Evolutionary conservation across 2,113 vertebrate species (phyloP), one percentile per base, ranked within the genome.

Genomic region (Cromileptes altivelis): DNA sequence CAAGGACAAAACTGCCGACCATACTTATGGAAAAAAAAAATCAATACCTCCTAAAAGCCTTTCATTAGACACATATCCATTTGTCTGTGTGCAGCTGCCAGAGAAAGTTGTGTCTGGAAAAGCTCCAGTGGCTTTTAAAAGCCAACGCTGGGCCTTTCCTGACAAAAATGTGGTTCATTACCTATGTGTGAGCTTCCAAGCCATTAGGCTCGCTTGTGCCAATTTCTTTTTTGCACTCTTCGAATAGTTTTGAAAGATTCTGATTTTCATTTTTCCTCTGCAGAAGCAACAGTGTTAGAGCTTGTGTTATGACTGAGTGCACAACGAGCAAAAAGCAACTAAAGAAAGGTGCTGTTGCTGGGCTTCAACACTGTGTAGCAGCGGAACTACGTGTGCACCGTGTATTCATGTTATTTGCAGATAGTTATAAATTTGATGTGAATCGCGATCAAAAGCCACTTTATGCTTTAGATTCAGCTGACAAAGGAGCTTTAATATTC

Each of bases 31-130:
- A 78, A 80, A 79, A 40, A 87, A 83, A 77, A 76, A 93, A 94
- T 94, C 93, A 92, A 95, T 95, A 91, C 21, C 61, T 81, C 70
- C 88, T 95, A 95, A 95, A 94, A 95, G 94, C 91, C 87, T 90
- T 88, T 93, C 79, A 89, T 92, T 90, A 89, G 83, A 88, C 81
- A 87, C 79, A 68, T 67, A 81, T 85, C 91, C 89, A 93, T 94
- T 93, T 93, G 82, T 88, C 87, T 70, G 85, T 68, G 86, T 70
- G 77, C 57, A 70, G 85, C 75, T 89, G 90, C 88, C 90, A 92
- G 91, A 67, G 76, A 89, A 90, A 85, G 81, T 82, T 89, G 75
- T 53, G 65, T 83, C 88, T 94, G 91, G 91, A 95, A 84, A 86
- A 76, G 33, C 77, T 93, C 91, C 91, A 95, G 82, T 49, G 68